Conservation (phyloP, 1,140 invertebrate species). For the Epicauta chinensis region DNA sequence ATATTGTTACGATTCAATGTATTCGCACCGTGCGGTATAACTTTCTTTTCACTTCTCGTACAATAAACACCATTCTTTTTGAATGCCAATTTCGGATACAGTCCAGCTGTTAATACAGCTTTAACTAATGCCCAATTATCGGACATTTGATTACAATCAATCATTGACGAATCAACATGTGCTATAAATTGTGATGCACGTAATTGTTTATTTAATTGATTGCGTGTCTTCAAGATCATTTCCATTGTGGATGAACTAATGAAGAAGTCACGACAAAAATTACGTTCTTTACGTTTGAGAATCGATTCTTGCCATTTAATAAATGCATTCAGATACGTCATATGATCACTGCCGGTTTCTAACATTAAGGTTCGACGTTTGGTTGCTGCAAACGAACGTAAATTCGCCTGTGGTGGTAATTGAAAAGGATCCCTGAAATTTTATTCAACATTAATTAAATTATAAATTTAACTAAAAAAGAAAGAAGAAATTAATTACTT, state of each 20-base stretch:
- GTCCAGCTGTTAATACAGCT: slow-evolving; percentile 76
- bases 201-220: slow-evolving; percentile 79
- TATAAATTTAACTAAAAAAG: too few species aligned
- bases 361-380: slow-evolving; percentile 66
- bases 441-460: too few species aligned
- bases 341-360: slow-evolving; percentile 84
- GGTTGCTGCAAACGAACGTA: slow-evolving; percentile 54
- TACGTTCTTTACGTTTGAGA: slow-evolving; percentile 16
- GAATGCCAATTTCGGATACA: slow-evolving; percentile 82
- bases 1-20: slow-evolving; percentile 17
- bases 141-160: slow-evolving; percentile 76
- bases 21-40: slow-evolving; percentile 22
- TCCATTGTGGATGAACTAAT: slow-evolving; percentile 81
- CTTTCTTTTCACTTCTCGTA: slow-evolving; percentile 36
- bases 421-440: slow-evolving; percentile 70
- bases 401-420: slow-evolving; percentile 60
- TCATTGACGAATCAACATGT: slow-evolving; percentile 65
- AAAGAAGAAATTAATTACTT: slow-evolving; percentile 48
- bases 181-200: slow-evolving; percentile 76
- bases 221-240: slow-evolving; percentile 70
- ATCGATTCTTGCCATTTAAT: slow-evolving; percentile 60
- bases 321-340: slow-evolving; percentile 79
- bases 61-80: slow-evolving; percentile 41
- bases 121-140: slow-evolving; percentile 90
- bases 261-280: slow-evolving; percentile 75